A percentile compares a stretch with the other conserved stretches of the same genome.
phyloP scores from a whole-genome alignment of 2,888 invertebrate genomes.

The Teleogryllus oceanicus region DNA sequence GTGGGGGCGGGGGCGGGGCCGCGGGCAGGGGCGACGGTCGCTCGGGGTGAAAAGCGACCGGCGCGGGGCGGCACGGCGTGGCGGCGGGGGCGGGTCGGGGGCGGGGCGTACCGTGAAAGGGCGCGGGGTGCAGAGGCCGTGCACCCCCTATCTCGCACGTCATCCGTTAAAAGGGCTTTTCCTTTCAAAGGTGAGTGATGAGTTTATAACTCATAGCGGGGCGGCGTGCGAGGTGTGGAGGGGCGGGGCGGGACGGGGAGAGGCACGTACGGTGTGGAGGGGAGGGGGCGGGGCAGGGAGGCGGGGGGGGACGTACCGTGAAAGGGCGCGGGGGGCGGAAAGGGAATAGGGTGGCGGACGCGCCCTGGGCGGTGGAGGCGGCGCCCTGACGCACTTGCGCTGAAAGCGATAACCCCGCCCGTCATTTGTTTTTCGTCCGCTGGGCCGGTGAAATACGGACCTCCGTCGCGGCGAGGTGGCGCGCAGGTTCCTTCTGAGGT shows the following conservation, averaged over 20 bases:
- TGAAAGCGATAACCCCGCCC: not conserved
- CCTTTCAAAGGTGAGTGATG: conserved; percentile 18
- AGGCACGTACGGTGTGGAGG: not conserved
- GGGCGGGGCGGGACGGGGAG: not conserved
- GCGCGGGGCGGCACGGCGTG: too few relatives aligned
- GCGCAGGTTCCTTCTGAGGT: too few relatives aligned
- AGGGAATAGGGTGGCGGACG: not conserved
- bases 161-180: conserved; percentile 11
- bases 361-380: too few relatives aligned
- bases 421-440: not conserved
- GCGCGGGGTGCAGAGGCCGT: too few relatives aligned
- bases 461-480: too few relatives aligned
- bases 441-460: not conserved
- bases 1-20: too few relatives aligned
- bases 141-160: not conserved
- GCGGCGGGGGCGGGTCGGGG: too few relatives aligned
- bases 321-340: not conserved
- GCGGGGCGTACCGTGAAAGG: too few relatives aligned
- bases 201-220: conserved; percentile 1
- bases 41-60: too few relatives aligned
- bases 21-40: too few relatives aligned
- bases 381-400: conserved; percentile 3
- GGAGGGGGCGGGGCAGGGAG: not conserved
- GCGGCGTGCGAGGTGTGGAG: not conserved
- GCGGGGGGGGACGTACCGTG: not conserved